Base-by-base conservation (phyloP, 37 sponge, comb jelly and placozoan species). In the Tethya wilhelma region DNA sequence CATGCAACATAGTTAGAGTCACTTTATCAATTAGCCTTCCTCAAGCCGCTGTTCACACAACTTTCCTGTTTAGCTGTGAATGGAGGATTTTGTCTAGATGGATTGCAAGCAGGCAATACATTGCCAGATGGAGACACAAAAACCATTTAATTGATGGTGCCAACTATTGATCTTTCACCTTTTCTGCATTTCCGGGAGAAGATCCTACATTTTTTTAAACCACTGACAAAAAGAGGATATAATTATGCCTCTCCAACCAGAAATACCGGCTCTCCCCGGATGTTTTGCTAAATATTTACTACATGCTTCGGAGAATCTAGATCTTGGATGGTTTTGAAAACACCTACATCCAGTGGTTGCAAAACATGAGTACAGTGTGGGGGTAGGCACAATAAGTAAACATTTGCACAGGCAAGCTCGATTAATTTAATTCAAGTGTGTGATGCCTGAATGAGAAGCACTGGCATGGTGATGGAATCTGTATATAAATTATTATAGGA, bases 101-200 rank as follows among this genome's bases (percentile, higher is more conserved):
- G n/a, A n/a, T n/a, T n/a, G n/a, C n/a, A n/a, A n/a, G n/a, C n/a
- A n/a, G n/a, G n/a, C n/a, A n/a, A n/a, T n/a, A n/a, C n/a, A n/a
- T n/a, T n/a, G n/a, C 56, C 56, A 73, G 36, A 26, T 73, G 33
- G 4, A 33, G 59, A 19, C 9, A 36, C 12, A 30, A 66, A 44
- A n/a, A n/a, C n/a, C n/a, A n/a, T n/a, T n/a, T 79, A 30, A 58
- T 84, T 32, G 90, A 90, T 30, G 84, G 90, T 32, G 90, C 85
- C 14, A 79, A 28, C 44, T 89, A 84, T 22, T 80, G 46, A 55
- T 90, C 90, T 2, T 26, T 42, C 0, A 90, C 72, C 59, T 63
- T 64, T 17, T 85, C 70, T 22, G 85, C n/a, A 80, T 36, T 90
- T 86, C 1, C 85, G n/a, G 0, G 91, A 86, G 45, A 63, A 81